phyloP scores from a whole-genome alignment of 2,797 vertebrate species.

The Myotis daubentonii region DNA sequence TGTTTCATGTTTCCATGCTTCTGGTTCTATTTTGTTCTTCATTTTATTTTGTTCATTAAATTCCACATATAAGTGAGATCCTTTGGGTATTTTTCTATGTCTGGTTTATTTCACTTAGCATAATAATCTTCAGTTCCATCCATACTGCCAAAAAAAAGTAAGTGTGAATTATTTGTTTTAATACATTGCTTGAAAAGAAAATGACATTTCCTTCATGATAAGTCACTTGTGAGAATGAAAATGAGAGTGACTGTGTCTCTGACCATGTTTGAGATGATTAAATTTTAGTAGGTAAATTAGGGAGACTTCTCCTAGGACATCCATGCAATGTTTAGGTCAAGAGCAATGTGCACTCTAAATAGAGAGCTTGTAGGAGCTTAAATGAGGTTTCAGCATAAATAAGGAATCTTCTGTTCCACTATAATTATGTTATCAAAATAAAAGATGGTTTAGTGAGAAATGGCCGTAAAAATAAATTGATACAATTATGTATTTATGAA shows the following conservation, averaged over 20 bases:
- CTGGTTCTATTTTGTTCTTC: neutral
- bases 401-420: constrained; percentile 76
- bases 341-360: constrained; percentile 69
- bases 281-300: constrained; percentile 64
- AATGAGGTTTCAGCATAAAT: constrained; percentile 75
- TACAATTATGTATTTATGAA: constrained; percentile 77
- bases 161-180: neutral
- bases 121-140: neutral
- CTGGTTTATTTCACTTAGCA: neutral
- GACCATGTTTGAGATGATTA: neutral
- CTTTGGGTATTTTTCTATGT: neutral
- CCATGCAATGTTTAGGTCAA: constrained; percentile 65
- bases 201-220: neutral
- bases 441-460: constrained; percentile 79
- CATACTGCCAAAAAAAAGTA: neutral
- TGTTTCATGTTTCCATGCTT: neutral
- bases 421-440: constrained; percentile 83
- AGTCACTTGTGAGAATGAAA: neutral
- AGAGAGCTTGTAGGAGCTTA: constrained; percentile 73
- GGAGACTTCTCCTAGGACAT: constrained; percentile 54
- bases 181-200: neutral
- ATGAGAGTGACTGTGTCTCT: neutral
- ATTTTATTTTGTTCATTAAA: neutral
- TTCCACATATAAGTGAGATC: neutral
- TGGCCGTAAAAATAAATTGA: constrained; percentile 76